Base-by-base conservation (phyloP, 2,888 invertebrate genomes). In the Xestia sexstrigata region DNA sequence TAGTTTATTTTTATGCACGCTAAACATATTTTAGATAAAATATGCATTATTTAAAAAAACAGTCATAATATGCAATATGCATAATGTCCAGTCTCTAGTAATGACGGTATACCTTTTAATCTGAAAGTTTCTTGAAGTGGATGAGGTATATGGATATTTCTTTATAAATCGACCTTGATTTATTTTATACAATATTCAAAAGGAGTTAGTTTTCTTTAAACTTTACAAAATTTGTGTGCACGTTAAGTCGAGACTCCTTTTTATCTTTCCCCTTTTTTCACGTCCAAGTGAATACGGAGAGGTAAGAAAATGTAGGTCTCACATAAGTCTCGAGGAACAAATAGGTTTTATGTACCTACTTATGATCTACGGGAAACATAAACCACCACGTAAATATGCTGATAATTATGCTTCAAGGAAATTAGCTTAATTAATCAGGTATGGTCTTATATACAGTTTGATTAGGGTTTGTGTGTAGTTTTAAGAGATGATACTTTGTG, bases 371-470 rank as follows among this genome's bases (percentile, higher is more conserved):
- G 20, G 13, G 8, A 15, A 78, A 49, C n/a, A 26, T n/a, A 11
- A 47, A 39, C n/a, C 20, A n/a, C 13, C 11, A n/a, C 9, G 8
- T 60, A n/a, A 20, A 47, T 8, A 45, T 35, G 17, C 17, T 45
- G 20, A 45, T 73, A 52, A n/a, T 15, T 15, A 42, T 79, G n/a
- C 11, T 70, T 35, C 39, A n/a, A 58, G 42, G 35, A 66, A 58
- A 66, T 66, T 17, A 60, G 8, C 60, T 60, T 74, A 67, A 58
- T 65, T 42, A 58, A n/a, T 63, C n/a, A 42, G 58, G 26, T 74
- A 74, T 81, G 81, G 67, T 81, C 52, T 35, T 85, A 85, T 85
- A 55, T 86, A 85, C 87, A 85, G 62, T 69, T 71, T 72, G 63
- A 85, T 81, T 70, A 75, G 62, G 70, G 71, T 74, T 72, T 76